Evolutionary conservation across 2,113 vertebrate species (phyloP).

Genomic region (Tupaia chinensis): DNA sequence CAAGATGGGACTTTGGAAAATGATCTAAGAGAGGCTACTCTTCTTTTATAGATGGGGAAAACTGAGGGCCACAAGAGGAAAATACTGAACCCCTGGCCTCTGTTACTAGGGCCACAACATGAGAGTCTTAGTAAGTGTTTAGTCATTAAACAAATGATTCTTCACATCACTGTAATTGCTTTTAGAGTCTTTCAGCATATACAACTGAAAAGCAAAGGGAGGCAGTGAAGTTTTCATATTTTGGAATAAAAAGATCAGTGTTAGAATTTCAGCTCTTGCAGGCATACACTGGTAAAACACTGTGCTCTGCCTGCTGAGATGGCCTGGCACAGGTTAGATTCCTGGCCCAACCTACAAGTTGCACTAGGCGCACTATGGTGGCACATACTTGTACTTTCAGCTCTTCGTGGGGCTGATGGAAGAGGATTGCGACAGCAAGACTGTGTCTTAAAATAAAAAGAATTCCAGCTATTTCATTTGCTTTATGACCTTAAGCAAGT

Average conservation of each 20-base stretch:
- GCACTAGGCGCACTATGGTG: too few species aligned
- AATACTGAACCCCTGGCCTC: not conserved
- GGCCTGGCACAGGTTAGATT: too few species aligned
- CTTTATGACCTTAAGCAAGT: not conserved
- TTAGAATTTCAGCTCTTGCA: slow-evolving; percentile 39
- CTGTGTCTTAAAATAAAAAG: not conserved
- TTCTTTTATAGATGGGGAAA: not conserved
- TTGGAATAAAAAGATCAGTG: not conserved
- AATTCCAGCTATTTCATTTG: slow-evolving; percentile 26
- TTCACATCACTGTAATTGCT: not conserved
- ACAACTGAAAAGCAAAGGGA: not conserved
- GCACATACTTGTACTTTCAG: too few species aligned
- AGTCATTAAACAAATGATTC: not conserved
- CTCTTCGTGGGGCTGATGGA: too few species aligned
- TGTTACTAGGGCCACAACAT: not conserved
- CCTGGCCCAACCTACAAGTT: too few species aligned
- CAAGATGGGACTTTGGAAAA: not conserved
- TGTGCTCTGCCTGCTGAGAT: too few species aligned
- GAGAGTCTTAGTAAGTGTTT: not conserved
- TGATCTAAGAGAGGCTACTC: not conserved
- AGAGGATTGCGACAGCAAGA: too few species aligned
- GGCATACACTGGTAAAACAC: too few species aligned
- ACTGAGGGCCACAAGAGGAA: not conserved
- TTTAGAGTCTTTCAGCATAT: not conserved
- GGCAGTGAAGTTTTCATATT: not conserved